Evolutionary conservation across 2,888 invertebrate species (phyloP), one percentile per base, ranked within the genome.

Genomic region (Eupithecia centaureata): DNA sequence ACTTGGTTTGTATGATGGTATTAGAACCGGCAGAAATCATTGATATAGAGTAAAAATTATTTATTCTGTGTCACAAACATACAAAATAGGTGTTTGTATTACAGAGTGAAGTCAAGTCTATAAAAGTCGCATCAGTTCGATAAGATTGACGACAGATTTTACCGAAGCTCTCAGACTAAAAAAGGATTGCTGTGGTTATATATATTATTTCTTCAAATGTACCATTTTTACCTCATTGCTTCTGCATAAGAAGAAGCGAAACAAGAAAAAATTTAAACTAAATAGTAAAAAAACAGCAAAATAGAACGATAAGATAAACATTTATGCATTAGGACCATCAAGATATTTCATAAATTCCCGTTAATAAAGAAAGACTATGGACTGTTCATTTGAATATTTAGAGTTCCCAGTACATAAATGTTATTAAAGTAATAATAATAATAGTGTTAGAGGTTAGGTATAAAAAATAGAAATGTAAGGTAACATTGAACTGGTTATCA

Each of bases 171-270:
- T 79, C 77, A 71, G 75, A 76, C 80, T 78, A 79, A 75, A 82
- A 91, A 68, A 92, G 92, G 81, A 84, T 92, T 92, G 91, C 87
- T 92, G 92, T 92, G 92, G 92, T 86, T 85, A 86, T 79, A 64
- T 22, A 28, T 59, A 51, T 33, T 70, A 60, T 56, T 63, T 72
- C 58, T 65, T 65, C 51, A 63, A 63, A 73, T 67, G 62, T 35
- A 71, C 59, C 63, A 69, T 73, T 73, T 71, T 32, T 69, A 73
- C 78, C 80, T 85, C 91, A 92, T 93, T 92, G 92, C 92, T 91
- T 90, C 92, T 92, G 92, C 92, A 92, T 88, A 77, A 78, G 76
- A 88, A 86, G 87, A 89, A 90, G 89, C 89, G 77, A 83, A 82
- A 82, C 71, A 74, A 79, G 76, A 73, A 77, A 76, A 79, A 75